These are phyloP conservation scores for Cepaea hortensis DNA, from an alignment of 2,888 invertebrate genomes.

Conservation along the genomic window DNA sequence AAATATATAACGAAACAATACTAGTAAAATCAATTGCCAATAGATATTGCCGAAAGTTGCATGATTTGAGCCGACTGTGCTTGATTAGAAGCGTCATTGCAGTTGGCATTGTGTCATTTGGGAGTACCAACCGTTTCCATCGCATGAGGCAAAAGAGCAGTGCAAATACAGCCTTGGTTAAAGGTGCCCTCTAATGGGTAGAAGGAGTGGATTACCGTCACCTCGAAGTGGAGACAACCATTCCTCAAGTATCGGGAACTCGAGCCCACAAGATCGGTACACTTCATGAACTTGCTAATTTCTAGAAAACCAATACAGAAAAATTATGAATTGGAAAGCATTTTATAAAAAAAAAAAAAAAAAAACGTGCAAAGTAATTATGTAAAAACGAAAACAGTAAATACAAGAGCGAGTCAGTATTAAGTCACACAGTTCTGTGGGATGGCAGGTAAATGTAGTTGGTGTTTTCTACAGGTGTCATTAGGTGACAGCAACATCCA, in stretches of 20 bases:
- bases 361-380: not conserved
- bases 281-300: slow-evolving; percentile 26
- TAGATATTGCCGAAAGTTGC: not conserved
- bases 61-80: not conserved
- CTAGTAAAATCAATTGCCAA: not conserved
- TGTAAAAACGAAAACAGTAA: too few relatives aligned
- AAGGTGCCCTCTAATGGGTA: slow-evolving; percentile 31
- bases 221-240: slow-evolving; percentile 30
- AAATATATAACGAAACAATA: too few relatives aligned
- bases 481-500: too few relatives aligned
- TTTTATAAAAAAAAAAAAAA: not conserved
- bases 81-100: not conserved
- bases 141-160: not conserved
- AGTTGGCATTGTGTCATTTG: not conserved
- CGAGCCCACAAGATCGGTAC: slow-evolving; percentile 24
- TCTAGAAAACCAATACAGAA: not conserved
- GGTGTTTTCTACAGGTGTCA: too few relatives aligned
- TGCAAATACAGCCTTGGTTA: not conserved
- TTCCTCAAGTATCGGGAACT: slow-evolving; percentile 2
- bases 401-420: too few relatives aligned
- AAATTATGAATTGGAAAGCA: not conserved
- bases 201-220: slow-evolving; percentile 36
- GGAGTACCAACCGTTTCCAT: not conserved
- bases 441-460: too few relatives aligned
- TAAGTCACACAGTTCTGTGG: too few relatives aligned